phyloP scores from a whole-genome alignment of 2,113 vertebrate genomes.

The Dipodomys merriami region DNA sequence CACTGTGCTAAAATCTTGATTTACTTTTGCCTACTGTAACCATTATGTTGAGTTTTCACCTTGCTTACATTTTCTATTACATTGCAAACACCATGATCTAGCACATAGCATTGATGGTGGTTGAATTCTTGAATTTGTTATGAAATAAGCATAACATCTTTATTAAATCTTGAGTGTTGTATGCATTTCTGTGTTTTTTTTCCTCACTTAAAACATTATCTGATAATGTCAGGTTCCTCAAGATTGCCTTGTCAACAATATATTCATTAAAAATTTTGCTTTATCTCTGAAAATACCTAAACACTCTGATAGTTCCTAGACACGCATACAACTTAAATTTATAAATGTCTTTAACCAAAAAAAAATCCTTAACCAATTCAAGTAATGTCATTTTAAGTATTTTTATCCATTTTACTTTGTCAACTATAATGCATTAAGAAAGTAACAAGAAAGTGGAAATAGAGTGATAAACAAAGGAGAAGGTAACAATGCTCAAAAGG shows the following conservation, averaged over 20 bases:
- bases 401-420: neutral
- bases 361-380: neutral
- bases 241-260: neutral
- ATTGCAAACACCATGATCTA: neutral
- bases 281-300: neutral
- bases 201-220: neutral
- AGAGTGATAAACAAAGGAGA: neutral
- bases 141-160: neutral
- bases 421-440: neutral
- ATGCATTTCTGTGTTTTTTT: slow-evolving; percentile 18
- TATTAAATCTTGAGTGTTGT: neutral
- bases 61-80: neutral
- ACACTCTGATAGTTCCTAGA: neutral
- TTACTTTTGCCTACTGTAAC: neutral
- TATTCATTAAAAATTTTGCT: neutral
- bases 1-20: neutral
- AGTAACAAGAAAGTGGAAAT: neutral
- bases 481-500: no score
- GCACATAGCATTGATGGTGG: neutral
- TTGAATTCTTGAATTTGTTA: neutral
- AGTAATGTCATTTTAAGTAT: neutral
- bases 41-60: neutral
- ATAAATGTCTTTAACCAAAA: neutral
- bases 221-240: neutral
- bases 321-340: neutral